Percentiles rank a stretch among this genome's conserved stretches.
Conservation (phyloP, 2,797 vertebrate genomes). For the Adrianichthys oophorus region DNA sequence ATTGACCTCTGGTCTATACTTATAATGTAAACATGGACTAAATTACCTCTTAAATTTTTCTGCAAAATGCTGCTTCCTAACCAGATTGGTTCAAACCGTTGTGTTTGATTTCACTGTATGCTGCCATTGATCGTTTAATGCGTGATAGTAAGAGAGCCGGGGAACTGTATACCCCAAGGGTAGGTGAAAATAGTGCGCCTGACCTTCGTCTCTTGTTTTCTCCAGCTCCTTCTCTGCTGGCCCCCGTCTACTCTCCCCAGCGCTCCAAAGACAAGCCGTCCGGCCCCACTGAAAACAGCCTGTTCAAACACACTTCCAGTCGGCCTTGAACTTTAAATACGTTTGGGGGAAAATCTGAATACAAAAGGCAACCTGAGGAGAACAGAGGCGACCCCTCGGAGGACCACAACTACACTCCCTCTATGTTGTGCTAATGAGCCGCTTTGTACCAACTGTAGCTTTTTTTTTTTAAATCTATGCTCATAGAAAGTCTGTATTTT, state of each 20-base stretch:
- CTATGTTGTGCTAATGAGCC: slow-evolving; percentile 82
- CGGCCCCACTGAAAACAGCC: slow-evolving; percentile 43
- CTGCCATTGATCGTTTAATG: slow-evolving; percentile 64
- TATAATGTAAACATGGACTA: too few species aligned
- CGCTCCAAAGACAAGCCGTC: slow-evolving; percentile 38
- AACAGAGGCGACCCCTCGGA: slow-evolving; percentile 68
- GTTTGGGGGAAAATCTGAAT: slow-evolving; percentile 71
- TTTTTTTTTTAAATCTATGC: slow-evolving; percentile 71
- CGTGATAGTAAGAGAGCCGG: slow-evolving; percentile 41
- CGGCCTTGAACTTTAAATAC: slow-evolving; percentile 75
- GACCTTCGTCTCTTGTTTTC: slow-evolving; percentile 27
- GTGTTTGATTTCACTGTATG: slow-evolving; percentile 48
- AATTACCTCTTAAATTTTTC: slow-evolving; percentile 20
- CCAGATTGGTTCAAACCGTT: slow-evolving; percentile 27
- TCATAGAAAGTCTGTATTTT: slow-evolving; percentile 75
- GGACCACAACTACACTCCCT: slow-evolving; percentile 60
- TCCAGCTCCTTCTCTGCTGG: slow-evolving; percentile 28
- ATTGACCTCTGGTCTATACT: neutral
- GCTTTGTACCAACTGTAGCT: slow-evolving; percentile 72
- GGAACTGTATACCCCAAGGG: slow-evolving; percentile 57
- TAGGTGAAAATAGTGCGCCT: slow-evolving; percentile 37
- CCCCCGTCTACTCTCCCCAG: slow-evolving; percentile 26
- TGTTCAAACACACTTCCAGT: slow-evolving; percentile 63
- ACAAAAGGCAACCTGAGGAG: slow-evolving; percentile 66
- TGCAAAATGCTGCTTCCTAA: slow-evolving; percentile 41